These are phyloP conservation scores for Nesogale talazaci DNA, from an alignment of 2,113 vertebrate genomes.

Conservation along the genomic window DNA sequence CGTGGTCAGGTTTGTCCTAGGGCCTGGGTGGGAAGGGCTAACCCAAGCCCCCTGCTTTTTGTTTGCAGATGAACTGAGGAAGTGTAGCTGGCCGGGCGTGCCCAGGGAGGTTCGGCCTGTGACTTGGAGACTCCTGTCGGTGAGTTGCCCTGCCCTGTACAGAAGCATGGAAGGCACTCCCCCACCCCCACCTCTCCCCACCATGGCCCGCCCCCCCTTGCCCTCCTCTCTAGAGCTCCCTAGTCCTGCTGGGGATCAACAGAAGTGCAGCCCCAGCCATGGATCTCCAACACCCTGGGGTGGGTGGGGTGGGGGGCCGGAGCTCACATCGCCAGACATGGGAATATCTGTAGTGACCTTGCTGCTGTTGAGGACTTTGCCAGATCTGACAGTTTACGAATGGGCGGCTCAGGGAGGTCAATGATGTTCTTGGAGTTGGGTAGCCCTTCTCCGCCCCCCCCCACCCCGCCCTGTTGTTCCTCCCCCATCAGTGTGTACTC, in stretches of 20 bases:
- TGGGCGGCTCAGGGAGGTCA: not conserved
- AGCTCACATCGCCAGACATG: not conserved
- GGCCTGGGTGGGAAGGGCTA: not conserved
- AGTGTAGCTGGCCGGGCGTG: slow-evolving; percentile 98
- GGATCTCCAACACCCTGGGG: not conserved
- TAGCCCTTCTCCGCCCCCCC: not conserved
- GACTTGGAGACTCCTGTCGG: slow-evolving; percentile 98
- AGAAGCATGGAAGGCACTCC: slow-evolving; percentile 18
- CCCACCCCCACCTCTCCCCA: not conserved
- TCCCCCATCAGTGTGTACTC: not conserved
- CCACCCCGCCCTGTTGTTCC: not conserved
- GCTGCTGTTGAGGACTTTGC: not conserved
- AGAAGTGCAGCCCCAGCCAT: not conserved
- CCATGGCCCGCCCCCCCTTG: not conserved
- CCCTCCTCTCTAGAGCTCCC: not conserved
- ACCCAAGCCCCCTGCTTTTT: slow-evolving; percentile 70
- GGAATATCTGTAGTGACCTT: not conserved
- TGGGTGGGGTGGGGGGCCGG: not conserved
- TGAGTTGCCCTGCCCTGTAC: slow-evolving; percentile 79
- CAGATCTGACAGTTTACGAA: not conserved
- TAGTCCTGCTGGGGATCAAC: not conserved
- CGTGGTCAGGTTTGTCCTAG: not conserved
- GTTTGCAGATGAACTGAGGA: slow-evolving; percentile 95
- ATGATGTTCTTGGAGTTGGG: not conserved
- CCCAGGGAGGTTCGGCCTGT: slow-evolving; percentile 96